phyloP scores from a whole-genome alignment of 2,113 vertebrate species.

The Phalacrocorax pelagicus region DNA sequence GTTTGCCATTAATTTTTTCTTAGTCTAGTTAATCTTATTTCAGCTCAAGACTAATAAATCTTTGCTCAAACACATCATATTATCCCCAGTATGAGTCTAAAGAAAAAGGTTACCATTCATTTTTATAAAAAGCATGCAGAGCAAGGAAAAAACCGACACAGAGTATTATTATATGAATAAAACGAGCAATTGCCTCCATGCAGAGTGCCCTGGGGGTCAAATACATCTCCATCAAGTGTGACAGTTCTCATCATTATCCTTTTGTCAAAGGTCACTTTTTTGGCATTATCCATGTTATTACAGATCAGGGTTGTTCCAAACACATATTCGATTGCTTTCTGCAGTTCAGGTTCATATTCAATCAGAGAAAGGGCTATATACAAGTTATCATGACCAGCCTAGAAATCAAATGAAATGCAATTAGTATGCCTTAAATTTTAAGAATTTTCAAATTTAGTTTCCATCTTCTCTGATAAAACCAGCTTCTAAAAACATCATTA shows the following conservation, averaged over 20 bases:
- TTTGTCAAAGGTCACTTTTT: constrained; percentile 91
- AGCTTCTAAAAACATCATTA: background rate
- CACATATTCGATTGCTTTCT: constrained; percentile 96
- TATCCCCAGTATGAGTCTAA: background rate
- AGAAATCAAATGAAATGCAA: background rate
- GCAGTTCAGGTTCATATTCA: constrained; percentile 84
- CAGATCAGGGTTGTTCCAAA: constrained; percentile 92
- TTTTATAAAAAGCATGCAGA: background rate
- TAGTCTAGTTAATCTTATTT: background rate
- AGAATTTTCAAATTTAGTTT: background rate
- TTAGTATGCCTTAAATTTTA: background rate
- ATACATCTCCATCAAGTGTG: constrained; percentile 90
- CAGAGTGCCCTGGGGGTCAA: constrained; percentile 94
- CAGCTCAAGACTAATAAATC: background rate
- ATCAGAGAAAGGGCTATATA: constrained; percentile 87
- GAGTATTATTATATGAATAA: background rate
- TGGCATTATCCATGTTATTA: constrained; percentile 88
- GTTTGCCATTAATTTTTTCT: background rate
- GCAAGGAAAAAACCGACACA: background rate
- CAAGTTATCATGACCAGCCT: constrained; percentile 84
- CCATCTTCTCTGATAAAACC: background rate
- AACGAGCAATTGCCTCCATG: constrained; percentile 83
- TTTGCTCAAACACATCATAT: background rate
- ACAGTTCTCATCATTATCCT: constrained; percentile 89
- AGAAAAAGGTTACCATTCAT: background rate